Conservation (phyloP, 2,888 invertebrate genomes). For the Mesoligia furuncula region DNA sequence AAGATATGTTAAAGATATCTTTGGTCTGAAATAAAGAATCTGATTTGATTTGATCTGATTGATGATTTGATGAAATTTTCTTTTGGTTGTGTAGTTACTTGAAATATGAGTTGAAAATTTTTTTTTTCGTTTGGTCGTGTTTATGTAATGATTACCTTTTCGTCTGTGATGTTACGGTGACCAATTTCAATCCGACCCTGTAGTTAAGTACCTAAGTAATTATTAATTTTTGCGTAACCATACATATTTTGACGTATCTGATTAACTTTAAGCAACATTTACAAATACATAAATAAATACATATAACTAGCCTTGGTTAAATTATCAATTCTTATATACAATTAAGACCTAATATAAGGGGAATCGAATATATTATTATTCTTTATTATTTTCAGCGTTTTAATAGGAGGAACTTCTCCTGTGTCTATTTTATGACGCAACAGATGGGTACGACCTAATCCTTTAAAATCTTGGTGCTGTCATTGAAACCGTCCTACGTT, state of each 20-base stretch:
- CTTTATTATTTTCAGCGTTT: too few relatives aligned
- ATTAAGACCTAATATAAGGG: too few relatives aligned
- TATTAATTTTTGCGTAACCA: neutral
- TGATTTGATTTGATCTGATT: too few relatives aligned
- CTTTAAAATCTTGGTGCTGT: neutral
- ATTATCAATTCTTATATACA: too few relatives aligned
- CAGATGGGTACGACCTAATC: too few relatives aligned
- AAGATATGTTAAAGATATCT: too few relatives aligned
- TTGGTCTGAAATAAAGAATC: too few relatives aligned
- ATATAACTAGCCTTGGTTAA: neutral
- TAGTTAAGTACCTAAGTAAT: neutral
- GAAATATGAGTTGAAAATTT: neutral
- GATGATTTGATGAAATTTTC: too few relatives aligned
- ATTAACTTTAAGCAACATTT: neutral
- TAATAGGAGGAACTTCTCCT: too few relatives aligned
- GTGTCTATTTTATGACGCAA: too few relatives aligned
- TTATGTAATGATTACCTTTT: neutral
- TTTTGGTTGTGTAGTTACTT: neutral
- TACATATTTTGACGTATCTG: neutral
- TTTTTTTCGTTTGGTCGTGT: neutral
- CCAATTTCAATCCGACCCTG: neutral
- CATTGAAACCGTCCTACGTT: neutral
- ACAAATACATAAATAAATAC: neutral
- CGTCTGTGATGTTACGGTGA: neutral
- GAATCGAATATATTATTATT: too few relatives aligned